Evolutionary conservation across 2,888 invertebrate genomes (phyloP), one percentile per base, ranked within the genome.

Genomic region (Cacoxenus indagator): DNA sequence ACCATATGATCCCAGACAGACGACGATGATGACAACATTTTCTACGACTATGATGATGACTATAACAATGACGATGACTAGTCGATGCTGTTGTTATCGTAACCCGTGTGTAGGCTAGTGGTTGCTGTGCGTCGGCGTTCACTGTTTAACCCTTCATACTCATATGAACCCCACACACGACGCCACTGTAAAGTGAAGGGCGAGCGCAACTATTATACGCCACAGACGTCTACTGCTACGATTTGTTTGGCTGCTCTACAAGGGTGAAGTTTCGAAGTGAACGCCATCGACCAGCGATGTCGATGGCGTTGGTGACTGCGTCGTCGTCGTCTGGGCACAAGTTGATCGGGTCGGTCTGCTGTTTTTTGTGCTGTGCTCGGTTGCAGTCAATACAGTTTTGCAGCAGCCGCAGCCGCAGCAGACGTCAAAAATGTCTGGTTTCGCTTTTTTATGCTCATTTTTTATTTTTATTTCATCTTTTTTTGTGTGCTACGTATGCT

Each of bases 381-480:
- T 51, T 51, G 22, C 19, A 17, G 22, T 22, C 19, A 9, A 22
- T 17, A 14, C 9, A 8, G 14, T 37, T 37, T 11, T 37, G 37
- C 37, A 37, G 37, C 37, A 8, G 17, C 2, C 24, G 4, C 17
- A 11, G 24, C 11, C 61, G 19, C 45, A 65, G 67, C 69, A 72
- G 72, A 72, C 72, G 68, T 72, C 72, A 72, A 72, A 69, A 72
- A 70, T 68, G 72, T 70, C 69, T 70, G 68, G 68, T 67, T 71
- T 71, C 45, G 59, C 14, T 64, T 66, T 64, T 65, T 48, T 67
- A 27, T 29, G 14, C 24, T 62, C 62, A 1, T 65, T 61, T 61
- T 45, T 54, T 37, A 8, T n/a, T 48, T 48, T 19, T 37, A 37
- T 26, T 57, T 48, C 17, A 22, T 51, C n/a, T 62, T 61, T 48